Evolutionary conservation across 2,888 invertebrate species (phyloP), one percentile per base, ranked within the genome.

Genomic region (Exephanes ischioxanthus): DNA sequence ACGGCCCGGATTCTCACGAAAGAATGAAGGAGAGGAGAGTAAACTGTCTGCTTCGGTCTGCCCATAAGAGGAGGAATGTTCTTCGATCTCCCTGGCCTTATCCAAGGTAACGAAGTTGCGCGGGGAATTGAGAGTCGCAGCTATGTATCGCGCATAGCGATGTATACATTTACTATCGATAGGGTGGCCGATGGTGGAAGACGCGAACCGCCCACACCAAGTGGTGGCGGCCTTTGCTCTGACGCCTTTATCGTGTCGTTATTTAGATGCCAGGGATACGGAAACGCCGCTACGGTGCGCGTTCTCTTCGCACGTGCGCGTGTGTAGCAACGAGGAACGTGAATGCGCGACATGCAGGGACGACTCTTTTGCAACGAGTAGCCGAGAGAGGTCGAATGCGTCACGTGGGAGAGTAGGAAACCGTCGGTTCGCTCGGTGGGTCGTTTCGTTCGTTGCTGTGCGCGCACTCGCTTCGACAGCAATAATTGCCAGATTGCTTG

Each of bases 401-500:
- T 82, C 83, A 85, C 86, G 84, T 87, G 87, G 86, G 86, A 86
- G 86, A 80, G 86, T 82, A 78, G 78, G 79, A 80, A 77, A 68
- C 82, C 68, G 68, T 55, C 53, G 45, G 80, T 85, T 82, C 75
- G 85, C 77, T 77, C 53, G 77, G 67, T 77, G 22, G 41, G 1
- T 68, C 19, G 72, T 73, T 77, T 85, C 67, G 41, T 22, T 61
- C 63, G 67, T 75, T 63, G 45, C 68, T 63, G 77, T 30, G 30
- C 63, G 30, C 16, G 71, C 72, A 73, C 77, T 85, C 80, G 73
- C 71, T 87, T 84, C 86, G 77, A 80, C 88, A 88, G 88, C 90
- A 90, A 91, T 92, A 91, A 92, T 92, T 92, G 92, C 91, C 91
- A 90, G 92, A 92, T 92, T 92, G 92, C 91, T 92, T 90, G 92